phyloP scores from a whole-genome alignment of 2,888 invertebrate genomes.

The Cacoxenus indagator region DNA sequence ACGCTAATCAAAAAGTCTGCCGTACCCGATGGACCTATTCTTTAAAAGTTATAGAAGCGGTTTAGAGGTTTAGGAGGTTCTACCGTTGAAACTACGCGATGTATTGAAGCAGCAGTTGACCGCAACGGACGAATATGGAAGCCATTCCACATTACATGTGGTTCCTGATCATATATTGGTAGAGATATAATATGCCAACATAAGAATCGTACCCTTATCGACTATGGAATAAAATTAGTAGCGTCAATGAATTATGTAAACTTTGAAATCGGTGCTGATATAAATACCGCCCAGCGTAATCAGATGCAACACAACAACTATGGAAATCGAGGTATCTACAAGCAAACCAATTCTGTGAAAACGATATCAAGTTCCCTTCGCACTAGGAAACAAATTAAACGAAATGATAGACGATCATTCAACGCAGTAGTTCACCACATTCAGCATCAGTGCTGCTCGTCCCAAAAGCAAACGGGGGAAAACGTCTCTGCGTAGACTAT shows the following conservation, averaged over 20 bases:
- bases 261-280: conserved; percentile 3
- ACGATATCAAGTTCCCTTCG: conserved; percentile 35
- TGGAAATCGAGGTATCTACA: conserved; percentile 30
- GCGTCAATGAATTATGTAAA: not conserved
- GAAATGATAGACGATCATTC: conserved; percentile 25
- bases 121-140: conserved; percentile 20
- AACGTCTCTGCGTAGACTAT: conserved; percentile 35
- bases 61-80: conserved; percentile 36
- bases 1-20: conserved; percentile 22
- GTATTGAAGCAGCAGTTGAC: conserved; percentile 15
- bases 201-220: too few relatives aligned
- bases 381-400: conserved; percentile 19
- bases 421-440: conserved; percentile 28
- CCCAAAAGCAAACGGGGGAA: conserved; percentile 30
- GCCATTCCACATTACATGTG: conserved; percentile 19
- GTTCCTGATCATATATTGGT: conserved; percentile 30
- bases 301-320: conserved; percentile 30
- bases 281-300: conserved; percentile 9
- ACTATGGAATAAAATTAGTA: conserved; percentile 25
- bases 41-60: not conserved
- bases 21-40: not conserved
- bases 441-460: conserved; percentile 34
- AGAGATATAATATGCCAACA: conserved; percentile 31
- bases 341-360: conserved; percentile 33
- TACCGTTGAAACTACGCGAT: conserved; percentile 21